Conservation (phyloP, 2,888 invertebrate genomes). For the Agrypnus murinus region DNA sequence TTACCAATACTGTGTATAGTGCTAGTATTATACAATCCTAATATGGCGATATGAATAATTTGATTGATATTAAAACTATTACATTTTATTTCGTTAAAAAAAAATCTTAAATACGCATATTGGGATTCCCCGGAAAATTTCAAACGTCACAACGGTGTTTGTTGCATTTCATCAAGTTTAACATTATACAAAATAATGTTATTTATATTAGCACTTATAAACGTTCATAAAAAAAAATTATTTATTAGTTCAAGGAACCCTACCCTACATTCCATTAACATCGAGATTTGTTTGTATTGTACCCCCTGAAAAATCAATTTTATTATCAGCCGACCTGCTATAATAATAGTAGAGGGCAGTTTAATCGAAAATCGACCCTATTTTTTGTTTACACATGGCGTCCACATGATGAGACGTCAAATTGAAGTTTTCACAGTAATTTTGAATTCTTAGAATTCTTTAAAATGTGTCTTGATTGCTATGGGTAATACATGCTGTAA, state of each 20-base stretch:
- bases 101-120: too few relatives aligned
- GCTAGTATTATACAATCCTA: too few relatives aligned
- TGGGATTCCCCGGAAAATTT: too few relatives aligned
- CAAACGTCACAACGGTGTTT: too few relatives aligned
- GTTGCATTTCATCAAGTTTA: too few relatives aligned
- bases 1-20: too few relatives aligned
- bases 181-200: too few relatives aligned
- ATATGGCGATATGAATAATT: too few relatives aligned
- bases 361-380: background rate
- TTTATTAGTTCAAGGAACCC: background rate
- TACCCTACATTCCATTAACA: background rate
- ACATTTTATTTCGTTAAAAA: too few relatives aligned
- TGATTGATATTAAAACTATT: too few relatives aligned
- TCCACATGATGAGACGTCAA: conserved; percentile 39
- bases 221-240: background rate
- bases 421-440: conserved; percentile 46
- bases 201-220: too few relatives aligned
- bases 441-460: conserved; percentile 27
- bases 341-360: conserved; percentile 15
- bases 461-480: conserved; percentile 53
- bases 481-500: conserved; percentile 66
- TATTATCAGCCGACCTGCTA: background rate
- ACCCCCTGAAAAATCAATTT: conserved; percentile 14
- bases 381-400: conserved; percentile 57
- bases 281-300: conserved; percentile 11